Conservation (phyloP, 2,888 invertebrate genomes). For the Tillus elongatus region DNA sequence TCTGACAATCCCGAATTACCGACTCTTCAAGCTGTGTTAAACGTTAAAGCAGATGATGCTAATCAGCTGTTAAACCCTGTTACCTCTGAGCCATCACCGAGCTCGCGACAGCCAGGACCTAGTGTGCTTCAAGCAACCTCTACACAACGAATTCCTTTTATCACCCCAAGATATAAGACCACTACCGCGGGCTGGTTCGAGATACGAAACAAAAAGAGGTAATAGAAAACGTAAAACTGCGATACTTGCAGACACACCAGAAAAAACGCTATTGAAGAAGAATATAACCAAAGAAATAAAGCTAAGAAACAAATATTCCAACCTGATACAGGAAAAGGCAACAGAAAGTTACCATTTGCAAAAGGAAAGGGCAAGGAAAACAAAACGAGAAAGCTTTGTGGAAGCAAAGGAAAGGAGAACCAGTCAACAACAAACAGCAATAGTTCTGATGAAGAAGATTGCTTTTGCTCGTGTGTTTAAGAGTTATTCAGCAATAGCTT, state of each 20-base stretch:
- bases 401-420: constrained; percentile 9
- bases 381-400: constrained; percentile 6
- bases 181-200: constrained; percentile 19
- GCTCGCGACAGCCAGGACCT: constrained; percentile 10
- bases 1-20: no score
- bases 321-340: constrained; percentile 15
- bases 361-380: constrained; percentile 12
- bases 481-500: constrained; percentile 11
- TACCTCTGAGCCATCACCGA: constrained; percentile 9
- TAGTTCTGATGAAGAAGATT: constrained; percentile 7
- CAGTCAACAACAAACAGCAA: background rate
- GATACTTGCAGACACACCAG: constrained; percentile 17
- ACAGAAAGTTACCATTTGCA: no score
- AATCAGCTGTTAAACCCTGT: no score
- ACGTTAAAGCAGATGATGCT: no score
- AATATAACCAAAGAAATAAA: constrained; percentile 19
- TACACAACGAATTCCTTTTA: constrained; percentile 6
- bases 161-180: constrained; percentile 18
- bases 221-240: constrained; percentile 17
- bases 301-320: constrained; percentile 15
- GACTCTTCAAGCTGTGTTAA: no score
- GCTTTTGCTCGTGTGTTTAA: no score
- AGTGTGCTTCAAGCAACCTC: constrained; percentile 11
- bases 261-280: constrained; percentile 21
- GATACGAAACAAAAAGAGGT: constrained; percentile 15